Evolutionary conservation across 2,113 vertebrate genomes (phyloP).

Genomic region (Leucosticte australis): DNA sequence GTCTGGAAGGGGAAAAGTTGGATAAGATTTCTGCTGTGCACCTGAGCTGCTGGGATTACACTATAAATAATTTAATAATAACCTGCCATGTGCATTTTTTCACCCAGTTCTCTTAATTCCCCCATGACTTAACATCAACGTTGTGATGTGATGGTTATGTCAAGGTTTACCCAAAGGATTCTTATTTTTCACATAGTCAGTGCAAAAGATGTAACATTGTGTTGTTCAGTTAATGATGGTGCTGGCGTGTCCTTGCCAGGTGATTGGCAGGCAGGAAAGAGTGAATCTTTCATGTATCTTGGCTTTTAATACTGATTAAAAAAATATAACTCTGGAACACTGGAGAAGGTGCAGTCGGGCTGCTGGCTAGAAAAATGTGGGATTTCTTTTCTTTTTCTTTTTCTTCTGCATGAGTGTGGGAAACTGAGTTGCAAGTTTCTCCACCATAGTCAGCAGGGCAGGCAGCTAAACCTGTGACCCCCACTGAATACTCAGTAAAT

Average conservation of each 20-base stretch:
- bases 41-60: neutral
- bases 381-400: neutral
- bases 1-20: neutral
- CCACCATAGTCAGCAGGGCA: neutral
- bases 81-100: neutral
- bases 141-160: neutral
- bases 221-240: neutral
- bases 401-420: neutral
- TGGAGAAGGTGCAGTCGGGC: neutral
- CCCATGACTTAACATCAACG: neutral
- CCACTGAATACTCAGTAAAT: neutral
- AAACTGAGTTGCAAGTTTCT: neutral
- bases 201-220: neutral
- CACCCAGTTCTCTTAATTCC: neutral
- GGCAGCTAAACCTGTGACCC: neutral
- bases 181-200: neutral
- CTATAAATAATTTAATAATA: neutral
- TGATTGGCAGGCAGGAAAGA: neutral
- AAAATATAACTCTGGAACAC: neutral
- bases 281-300: neutral
- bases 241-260: neutral
- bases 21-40: neutral
- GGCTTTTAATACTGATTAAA: neutral
- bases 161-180: neutral
- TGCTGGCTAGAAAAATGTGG: neutral